Base-by-base conservation (phyloP, 2,113 vertebrate genomes). In the Ancistrus triradiatus region DNA sequence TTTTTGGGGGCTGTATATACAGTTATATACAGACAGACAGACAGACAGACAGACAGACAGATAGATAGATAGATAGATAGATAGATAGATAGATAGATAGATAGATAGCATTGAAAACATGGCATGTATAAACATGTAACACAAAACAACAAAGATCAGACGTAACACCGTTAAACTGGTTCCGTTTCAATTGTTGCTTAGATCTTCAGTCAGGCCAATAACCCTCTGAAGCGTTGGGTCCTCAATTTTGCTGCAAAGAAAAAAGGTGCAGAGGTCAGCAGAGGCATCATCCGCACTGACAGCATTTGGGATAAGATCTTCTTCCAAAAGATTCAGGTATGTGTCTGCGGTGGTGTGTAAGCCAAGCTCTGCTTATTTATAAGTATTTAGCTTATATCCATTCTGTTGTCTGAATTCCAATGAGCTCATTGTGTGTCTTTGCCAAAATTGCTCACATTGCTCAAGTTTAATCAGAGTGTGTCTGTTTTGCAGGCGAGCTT, bases 201-300 rank as follows among this genome's bases (percentile, higher is more conserved):
- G 96, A 95, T 98, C 70, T 94, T 97, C 70, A 90, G 85, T 74
- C 96, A 98, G 80, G 95, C 96, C n/a, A 92, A 95, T 77, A 93
- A 78, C 10, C 82, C 92, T 0, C 2, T 93, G 51, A 98, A 98
- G 74, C 90, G 92, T 14, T 96, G 92, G 93, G 73, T 98, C 28
- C 81, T 98, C 69, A 95, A 95, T 80, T 97, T 98, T 22, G 96
- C 96, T 18, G 92, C 91, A 27, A 95, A 92, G 76, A 91, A 92
- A 83, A 98, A 98, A 88, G 91, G 93, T 48, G 90, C 91, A 1
- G 95, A 98, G 69, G 91, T 98, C 14, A 91, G 88, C 74, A 91
- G 90, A 0, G 93, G 96, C 4, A 80, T 98, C 80, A 86, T 97
- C 24, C 87, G 96, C 74, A 92, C 91, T 42, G 90, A 98, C 84